Conservation (phyloP, 1,140 invertebrate genomes). For the Drosophila gunungcola region DNA sequence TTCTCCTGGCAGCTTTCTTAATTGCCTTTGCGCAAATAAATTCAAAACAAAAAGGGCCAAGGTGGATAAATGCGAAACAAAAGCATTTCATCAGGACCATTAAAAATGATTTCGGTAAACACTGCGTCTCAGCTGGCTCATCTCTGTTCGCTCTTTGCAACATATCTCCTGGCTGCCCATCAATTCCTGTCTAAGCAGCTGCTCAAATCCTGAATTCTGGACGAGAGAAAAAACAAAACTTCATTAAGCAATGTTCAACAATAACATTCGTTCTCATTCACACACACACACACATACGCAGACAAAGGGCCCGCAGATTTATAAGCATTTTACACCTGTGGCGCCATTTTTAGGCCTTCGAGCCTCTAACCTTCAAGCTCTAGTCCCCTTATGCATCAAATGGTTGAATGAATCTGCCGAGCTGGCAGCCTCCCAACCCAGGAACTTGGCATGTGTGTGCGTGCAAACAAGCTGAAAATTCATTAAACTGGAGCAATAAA, state of each 20-base stretch:
- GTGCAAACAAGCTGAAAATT: slow-evolving; percentile 80
- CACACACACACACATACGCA: slow-evolving; percentile 4
- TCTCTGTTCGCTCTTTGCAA: background rate
- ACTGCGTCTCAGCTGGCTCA: slow-evolving; percentile 12
- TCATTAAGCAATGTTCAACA: slow-evolving; percentile 71
- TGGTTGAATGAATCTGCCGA: slow-evolving; percentile 45
- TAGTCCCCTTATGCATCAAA: slow-evolving; percentile 46
- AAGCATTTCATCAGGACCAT: slow-evolving; percentile 20
- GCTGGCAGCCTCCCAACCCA: slow-evolving; percentile 17
- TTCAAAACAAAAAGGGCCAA: background rate
- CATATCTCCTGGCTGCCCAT: slow-evolving; percentile 15
- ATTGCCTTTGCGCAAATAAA: slow-evolving; percentile 41
- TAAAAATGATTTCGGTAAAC: slow-evolving; percentile 11
- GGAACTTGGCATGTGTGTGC: slow-evolving; percentile 25
- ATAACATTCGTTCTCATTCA: slow-evolving; percentile 63
- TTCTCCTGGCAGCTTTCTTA: slow-evolving; percentile 22
- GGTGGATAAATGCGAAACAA: slow-evolving; percentile 11
- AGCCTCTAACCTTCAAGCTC: background rate
- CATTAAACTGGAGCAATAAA: slow-evolving; percentile 79
- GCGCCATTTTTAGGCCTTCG: slow-evolving; percentile 46
- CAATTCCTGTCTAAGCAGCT: slow-evolving; percentile 42
- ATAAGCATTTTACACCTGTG: slow-evolving; percentile 75
- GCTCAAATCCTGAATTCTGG: background rate
- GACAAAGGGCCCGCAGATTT: slow-evolving; percentile 50
- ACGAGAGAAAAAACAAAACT: slow-evolving; percentile 42